Conservation (phyloP, 53 echinoderm and acorn worm species). For the Echinometra lucunter region DNA sequence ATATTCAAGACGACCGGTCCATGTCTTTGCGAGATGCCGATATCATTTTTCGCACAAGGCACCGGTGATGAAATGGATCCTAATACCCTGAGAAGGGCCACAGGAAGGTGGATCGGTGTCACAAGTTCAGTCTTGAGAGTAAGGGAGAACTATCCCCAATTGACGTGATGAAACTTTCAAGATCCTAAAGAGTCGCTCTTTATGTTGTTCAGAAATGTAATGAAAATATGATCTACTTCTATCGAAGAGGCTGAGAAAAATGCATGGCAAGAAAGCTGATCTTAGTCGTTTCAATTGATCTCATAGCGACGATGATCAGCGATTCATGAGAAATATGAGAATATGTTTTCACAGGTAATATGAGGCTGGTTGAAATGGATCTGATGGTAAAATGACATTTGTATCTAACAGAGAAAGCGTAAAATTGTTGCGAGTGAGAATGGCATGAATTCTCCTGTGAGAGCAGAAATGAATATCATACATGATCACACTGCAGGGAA, state of each 20-base stretch:
- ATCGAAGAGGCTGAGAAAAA: neutral
- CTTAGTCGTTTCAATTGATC: neutral
- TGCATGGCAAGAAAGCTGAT: neutral
- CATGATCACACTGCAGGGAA: neutral
- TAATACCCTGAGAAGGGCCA: neutral
- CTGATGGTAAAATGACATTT: neutral
- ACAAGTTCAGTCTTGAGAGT: neutral
- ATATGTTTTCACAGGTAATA: neutral
- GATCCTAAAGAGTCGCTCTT: neutral
- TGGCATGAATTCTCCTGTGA: too few species aligned
- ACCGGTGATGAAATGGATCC: conserved; percentile 18
- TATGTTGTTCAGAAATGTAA: neutral
- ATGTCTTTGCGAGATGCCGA: neutral
- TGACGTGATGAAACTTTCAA: neutral
- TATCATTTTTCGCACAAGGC: conserved; percentile 22
- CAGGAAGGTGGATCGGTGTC: neutral
- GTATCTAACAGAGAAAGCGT: neutral
- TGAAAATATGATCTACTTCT: neutral
- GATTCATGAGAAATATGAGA: neutral
- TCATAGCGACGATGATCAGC: neutral
- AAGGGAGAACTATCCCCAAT: neutral
- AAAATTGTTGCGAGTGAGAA: too few species aligned
- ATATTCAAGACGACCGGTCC: neutral
- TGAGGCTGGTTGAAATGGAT: neutral
- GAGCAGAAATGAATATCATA: too few species aligned